Conservation (phyloP, 2,113 vertebrate genomes). For the Oreotrochilus melanogaster region DNA sequence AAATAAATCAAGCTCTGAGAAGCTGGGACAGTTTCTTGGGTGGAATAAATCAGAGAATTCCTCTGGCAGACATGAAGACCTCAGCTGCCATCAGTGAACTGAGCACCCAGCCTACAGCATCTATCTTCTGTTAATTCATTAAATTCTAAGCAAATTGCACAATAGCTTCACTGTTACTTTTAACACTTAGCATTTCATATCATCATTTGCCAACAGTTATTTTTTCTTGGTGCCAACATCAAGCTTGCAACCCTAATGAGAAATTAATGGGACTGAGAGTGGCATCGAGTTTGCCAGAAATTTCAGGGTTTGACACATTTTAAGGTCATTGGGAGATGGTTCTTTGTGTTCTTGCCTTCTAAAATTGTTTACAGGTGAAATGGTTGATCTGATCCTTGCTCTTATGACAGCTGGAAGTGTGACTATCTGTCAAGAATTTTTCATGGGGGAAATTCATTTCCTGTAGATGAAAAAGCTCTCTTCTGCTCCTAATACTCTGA, state of each 20-base stretch:
- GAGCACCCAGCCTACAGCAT: background rate
- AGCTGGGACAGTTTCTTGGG: background rate
- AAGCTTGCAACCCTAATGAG: constrained; percentile 30
- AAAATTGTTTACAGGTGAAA: constrained; percentile 63
- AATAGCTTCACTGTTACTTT: constrained; percentile 2
- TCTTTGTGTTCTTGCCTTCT: constrained; percentile 42
- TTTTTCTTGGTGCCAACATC: constrained; percentile 43
- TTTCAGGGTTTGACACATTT: constrained; percentile 50
- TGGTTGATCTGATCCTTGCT: constrained; percentile 18
- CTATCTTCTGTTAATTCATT: constrained; percentile 35
- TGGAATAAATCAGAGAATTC: background rate
- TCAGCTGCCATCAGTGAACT: background rate
- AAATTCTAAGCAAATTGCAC: background rate
- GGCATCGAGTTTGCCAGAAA: constrained; percentile 38
- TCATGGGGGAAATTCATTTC: constrained; percentile 47
- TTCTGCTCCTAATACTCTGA: constrained; percentile 50
- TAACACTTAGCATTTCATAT: constrained; percentile 21
- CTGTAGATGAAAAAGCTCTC: constrained; percentile 25
- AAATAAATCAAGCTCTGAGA: background rate
- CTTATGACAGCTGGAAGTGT: constrained; percentile 10
- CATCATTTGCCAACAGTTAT: constrained; percentile 36
- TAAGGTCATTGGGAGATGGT: background rate
- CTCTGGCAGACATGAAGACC: background rate
- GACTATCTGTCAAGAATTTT: constrained; percentile 1
- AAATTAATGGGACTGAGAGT: background rate